Percentiles rank a stretch among this genome's conserved stretches.
phyloP scores from a whole-genome alignment of 2,113 vertebrate genomes.

The Cettia cetti region DNA sequence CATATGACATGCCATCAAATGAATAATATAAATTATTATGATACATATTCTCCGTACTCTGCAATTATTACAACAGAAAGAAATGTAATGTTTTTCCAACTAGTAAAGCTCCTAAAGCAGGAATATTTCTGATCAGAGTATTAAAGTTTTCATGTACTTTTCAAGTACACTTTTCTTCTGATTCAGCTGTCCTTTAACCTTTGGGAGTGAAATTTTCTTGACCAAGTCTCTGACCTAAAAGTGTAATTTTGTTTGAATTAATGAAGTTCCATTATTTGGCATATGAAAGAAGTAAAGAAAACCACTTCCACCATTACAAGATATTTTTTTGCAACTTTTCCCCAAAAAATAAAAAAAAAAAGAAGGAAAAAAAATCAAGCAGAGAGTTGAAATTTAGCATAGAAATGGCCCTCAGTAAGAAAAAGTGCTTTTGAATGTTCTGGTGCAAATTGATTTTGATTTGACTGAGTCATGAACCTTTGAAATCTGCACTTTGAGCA shows the following conservation, averaged over 20 bases:
- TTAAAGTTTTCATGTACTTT: background rate
- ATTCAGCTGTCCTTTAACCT: background rate
- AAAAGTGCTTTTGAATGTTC: constrained; percentile 61
- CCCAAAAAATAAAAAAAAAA: background rate
- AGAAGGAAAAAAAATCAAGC: background rate
- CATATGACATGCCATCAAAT: constrained; percentile 2
- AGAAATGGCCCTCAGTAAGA: constrained; percentile 55
- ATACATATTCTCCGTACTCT: background rate
- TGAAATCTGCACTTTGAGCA: constrained; percentile 66
- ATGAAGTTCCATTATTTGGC: background rate
- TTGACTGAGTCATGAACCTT: constrained; percentile 63
- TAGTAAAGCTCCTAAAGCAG: background rate
- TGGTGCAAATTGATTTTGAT: constrained; percentile 68
- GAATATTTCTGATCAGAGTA: background rate
- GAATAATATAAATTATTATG: constrained; percentile 31
- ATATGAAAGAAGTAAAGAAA: constrained; percentile 35
- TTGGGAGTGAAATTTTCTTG: background rate
- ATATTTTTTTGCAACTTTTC: constrained; percentile 4
- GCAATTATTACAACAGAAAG: background rate
- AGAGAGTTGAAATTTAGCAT: constrained; percentile 50
- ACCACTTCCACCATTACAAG: background rate
- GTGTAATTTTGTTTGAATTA: constrained; percentile 14
- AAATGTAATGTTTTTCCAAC: background rate
- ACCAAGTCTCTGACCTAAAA: background rate
- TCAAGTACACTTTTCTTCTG: background rate